Evolutionary conservation across 2,797 vertebrate genomes (phyloP), one percentile per base, ranked within the genome.

Genomic region (Clangula hyemalis): DNA sequence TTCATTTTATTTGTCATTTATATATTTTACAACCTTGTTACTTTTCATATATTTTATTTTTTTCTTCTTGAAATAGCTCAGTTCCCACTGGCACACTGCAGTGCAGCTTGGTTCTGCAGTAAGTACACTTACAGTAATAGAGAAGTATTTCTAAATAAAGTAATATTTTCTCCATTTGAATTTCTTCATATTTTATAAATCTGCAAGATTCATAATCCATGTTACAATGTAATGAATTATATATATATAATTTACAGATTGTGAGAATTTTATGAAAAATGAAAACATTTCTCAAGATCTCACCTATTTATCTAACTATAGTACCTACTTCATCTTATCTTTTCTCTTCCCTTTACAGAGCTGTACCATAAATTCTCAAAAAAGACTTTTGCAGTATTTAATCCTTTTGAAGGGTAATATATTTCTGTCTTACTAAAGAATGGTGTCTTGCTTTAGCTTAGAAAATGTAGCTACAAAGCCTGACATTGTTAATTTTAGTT

Each of bases 1-100:
- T 97, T 96, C 41, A 97, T 97, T 97, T 96, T 94, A 96, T 96
- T 95, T 96, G 93, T 85, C 95, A 94, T 94, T 96, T 96, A 74
- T 84, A 90, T 90, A 90, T 96, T 98, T 97, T 97, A 97, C 54
- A 92, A 69, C 36, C 70, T 54, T 22, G 8, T 93, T 93, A 91
- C 45, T 97, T 90, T 92, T 88, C 70, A 53, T 87, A 7, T 78
- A 85, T 95, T 95, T 93, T 73, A 45, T 22, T 41, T 91, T 70
- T 77, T 39, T 3, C 19, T 74, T 71, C 57, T 65, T 81, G 85
- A 71, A 95, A 84, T 11, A 73, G 51, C 84, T 91, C 66, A 1
- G 11, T 58, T 91, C 45, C 47, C 54, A 45, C 18, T 1, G 16
- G 65, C 47, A 89, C 47, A 28, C n/a, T 79, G 51, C 65, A 94